phyloP scores from a whole-genome alignment of 92 coral and sea anemone species.

The Blastomussa wellsi region DNA sequence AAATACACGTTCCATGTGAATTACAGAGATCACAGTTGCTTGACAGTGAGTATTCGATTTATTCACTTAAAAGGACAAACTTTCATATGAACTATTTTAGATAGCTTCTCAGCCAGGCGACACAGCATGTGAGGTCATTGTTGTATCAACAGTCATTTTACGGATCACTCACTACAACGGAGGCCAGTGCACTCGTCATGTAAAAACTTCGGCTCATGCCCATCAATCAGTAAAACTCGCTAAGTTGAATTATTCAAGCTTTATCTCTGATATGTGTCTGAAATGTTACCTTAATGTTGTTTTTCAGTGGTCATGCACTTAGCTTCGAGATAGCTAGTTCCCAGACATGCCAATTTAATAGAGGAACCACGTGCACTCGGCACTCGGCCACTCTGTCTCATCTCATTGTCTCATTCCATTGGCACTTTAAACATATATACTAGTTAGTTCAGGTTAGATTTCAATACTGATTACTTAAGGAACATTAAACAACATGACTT shows the following conservation, averaged over 20 bases:
- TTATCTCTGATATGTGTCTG: no score
- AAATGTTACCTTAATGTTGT: no score
- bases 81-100: not conserved
- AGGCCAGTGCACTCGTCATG: no score
- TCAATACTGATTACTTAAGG: not conserved
- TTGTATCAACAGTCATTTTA: not conserved
- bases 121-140: not conserved
- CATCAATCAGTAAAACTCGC: not conserved
- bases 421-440: no score
- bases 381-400: no score
- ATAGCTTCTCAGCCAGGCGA: not conserved
- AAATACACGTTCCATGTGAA: not conserved
- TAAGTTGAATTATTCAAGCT: not conserved
- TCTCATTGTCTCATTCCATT: no score
- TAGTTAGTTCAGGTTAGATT: not conserved
- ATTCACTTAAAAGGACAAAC: not conserved
- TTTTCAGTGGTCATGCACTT: no score
- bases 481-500: slow-evolving; percentile 9
- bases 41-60: slow-evolving; percentile 30
- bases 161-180: not conserved
- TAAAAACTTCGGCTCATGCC: no score
- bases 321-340: no score
- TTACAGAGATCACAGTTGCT: not conserved
- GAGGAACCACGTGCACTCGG: no score
- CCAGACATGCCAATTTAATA: no score